Percentiles rank a stretch among this genome's conserved stretches.
These are phyloP conservation scores for Allochrocebus solatus DNA, from an alignment of 2,797 vertebrate genomes.

Conservation along the genomic window DNA sequence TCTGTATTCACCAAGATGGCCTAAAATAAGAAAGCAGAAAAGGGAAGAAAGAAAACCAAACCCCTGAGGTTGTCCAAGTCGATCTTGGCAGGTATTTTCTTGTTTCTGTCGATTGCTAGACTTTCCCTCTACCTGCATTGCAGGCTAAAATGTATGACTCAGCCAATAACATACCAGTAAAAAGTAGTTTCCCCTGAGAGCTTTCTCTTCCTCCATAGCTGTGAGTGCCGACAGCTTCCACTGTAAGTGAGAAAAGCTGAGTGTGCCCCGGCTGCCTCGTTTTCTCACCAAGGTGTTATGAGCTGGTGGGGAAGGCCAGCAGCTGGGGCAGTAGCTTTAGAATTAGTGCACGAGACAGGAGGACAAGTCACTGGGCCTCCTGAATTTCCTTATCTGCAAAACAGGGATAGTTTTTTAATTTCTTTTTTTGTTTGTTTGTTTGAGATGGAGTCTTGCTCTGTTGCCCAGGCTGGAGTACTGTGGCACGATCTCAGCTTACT, in stretches of 20 bases:
- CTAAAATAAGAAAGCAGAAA: background rate
- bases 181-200: background rate
- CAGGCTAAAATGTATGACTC: background rate
- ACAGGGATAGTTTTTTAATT: background rate
- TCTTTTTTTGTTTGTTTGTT: too few relatives aligned
- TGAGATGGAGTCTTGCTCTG: background rate
- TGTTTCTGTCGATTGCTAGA: background rate
- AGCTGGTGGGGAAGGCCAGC: background rate
- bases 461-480: background rate
- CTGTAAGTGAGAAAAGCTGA: background rate
- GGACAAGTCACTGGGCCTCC: background rate
- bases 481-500: background rate
- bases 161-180: background rate
- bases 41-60: background rate
- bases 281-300: background rate
- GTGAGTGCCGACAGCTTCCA: background rate
- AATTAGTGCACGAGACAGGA: background rate
- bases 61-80: background rate
- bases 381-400: background rate
- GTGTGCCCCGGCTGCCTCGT: background rate
- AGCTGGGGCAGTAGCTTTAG: background rate
- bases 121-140: conserved; percentile 15
- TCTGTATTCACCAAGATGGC: background rate
- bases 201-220: background rate
- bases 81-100: background rate